Evolutionary conservation across 1,140 invertebrate genomes (phyloP), one percentile per base, ranked within the genome.

Genomic region (Galleria mellonella): DNA sequence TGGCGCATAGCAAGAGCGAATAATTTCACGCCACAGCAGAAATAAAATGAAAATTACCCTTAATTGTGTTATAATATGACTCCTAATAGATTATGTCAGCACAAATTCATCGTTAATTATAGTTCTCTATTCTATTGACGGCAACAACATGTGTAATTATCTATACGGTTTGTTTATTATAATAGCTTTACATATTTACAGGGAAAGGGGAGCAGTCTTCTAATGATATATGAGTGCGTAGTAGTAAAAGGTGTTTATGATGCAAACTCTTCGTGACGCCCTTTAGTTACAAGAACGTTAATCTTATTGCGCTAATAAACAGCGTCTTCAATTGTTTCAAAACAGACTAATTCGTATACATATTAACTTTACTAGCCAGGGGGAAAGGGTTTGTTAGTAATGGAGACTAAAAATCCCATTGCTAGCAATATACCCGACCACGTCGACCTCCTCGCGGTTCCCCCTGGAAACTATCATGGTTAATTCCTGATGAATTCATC

Each of bases 61-160:
- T 75, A 75, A 78, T 78, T 70, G 65, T 64, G 62, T 74, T 76
- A 75, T 70, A 79, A 76, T 74, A 63, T 39, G 55, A 40, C 44
- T 43, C 51, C 35, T 73, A 72, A 73, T 70, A 67, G 58, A 60
- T 65, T 55, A 48, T 51, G 59, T 65, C 73, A 57, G 54, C 60
- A 63, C 61, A 69, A 78, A 78, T 71, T 65, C 51, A 53, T 38
- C 44, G 46, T 49, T 73, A 78, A 75, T 75, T 64, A 61, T 50
- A 45, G 42, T 3, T 56, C 46, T 62, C 53, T 52, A 58, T 54
- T 57, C 49, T 56, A 59, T 66, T 52, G 42, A 42, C 23, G 32
- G 37, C 59, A 68, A 64, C 57, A 41, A 38, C 47, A 52, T 28
- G 41, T 40, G 33, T 37, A 38, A 48, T 51, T 44, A 40, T 32